Conservation (phyloP, 2,888 invertebrate species). For the Netelia virgata region DNA sequence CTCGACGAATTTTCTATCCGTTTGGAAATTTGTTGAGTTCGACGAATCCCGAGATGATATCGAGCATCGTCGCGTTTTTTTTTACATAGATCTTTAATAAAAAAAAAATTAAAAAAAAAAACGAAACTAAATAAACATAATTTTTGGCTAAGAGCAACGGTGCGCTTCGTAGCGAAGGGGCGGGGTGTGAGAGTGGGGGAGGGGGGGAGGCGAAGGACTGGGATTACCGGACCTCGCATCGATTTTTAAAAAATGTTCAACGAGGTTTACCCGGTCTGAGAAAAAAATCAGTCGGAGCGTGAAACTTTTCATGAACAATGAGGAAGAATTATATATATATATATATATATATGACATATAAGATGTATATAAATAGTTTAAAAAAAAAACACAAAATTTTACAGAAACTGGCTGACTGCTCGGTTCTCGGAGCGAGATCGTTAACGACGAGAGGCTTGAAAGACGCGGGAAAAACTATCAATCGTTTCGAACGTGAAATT, state of each 20-base stretch:
- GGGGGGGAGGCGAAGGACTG: slow-evolving; percentile 19
- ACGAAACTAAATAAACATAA: slow-evolving; percentile 83
- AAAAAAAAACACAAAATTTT: slow-evolving; percentile 48
- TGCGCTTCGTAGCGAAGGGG: slow-evolving; percentile 74
- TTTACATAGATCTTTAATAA: slow-evolving; percentile 8
- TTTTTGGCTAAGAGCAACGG: slow-evolving; percentile 84
- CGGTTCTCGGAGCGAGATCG: slow-evolving; percentile 32
- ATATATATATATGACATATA: too few species aligned
- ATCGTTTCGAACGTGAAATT: not conserved
- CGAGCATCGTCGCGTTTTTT: slow-evolving; percentile 40
- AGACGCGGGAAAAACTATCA: not conserved
- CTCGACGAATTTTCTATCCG: not conserved
- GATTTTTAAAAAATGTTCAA: not conserved
- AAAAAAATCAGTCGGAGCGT: slow-evolving; percentile 64
- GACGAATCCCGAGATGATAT: not conserved
- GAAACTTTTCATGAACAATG: slow-evolving; percentile 69
- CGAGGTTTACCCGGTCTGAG: slow-evolving; percentile 71
- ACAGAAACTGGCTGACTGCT: slow-evolving; percentile 46
- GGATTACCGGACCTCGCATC: slow-evolving; percentile 1
- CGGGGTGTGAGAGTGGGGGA: slow-evolving; percentile 63
- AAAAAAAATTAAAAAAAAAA: slow-evolving; percentile 67
- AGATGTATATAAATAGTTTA: slow-evolving; percentile 19
- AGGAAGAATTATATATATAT: slow-evolving; percentile 39
- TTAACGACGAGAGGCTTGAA: not conserved
- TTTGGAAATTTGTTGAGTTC: slow-evolving; percentile 2